These are phyloP conservation scores for Myxocyprinus asiaticus DNA, from an alignment of 2,113 vertebrate species.

Conservation along the genomic window DNA sequence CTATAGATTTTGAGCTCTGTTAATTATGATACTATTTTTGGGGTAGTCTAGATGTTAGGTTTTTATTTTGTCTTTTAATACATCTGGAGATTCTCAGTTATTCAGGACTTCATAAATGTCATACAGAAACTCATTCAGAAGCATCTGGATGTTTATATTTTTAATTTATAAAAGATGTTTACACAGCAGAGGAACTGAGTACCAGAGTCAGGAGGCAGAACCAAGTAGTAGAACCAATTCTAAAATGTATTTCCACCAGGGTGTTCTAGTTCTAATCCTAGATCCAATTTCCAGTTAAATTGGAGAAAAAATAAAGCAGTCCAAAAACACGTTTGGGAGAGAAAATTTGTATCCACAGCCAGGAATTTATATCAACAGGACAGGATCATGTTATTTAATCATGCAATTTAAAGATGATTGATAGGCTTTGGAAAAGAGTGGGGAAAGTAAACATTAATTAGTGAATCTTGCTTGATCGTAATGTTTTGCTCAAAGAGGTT, in stretches of 20 bases:
- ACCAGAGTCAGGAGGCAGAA: too few relatives aligned
- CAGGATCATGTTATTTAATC: slow-evolving; percentile 50
- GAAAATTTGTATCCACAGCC: slow-evolving; percentile 53
- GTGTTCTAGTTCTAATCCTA: too few relatives aligned
- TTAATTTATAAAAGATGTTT: too few relatives aligned
- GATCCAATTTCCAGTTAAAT: too few relatives aligned
- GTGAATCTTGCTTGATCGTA: slow-evolving; percentile 49
- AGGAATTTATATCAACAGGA: slow-evolving; percentile 60
- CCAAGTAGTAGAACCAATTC: too few relatives aligned
- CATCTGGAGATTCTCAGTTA: neutral
- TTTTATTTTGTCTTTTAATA: neutral
- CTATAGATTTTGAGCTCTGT: too few relatives aligned
- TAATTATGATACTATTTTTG: too few relatives aligned
- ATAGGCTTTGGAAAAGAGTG: slow-evolving; percentile 51
- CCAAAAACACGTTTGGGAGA: slow-evolving; percentile 34
- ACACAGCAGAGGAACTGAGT: too few relatives aligned
- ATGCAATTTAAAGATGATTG: slow-evolving; percentile 42
- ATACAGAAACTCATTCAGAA: neutral
- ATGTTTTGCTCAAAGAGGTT: slow-evolving; percentile 42
- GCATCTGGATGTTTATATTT: neutral
- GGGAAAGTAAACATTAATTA: slow-evolving; percentile 47
- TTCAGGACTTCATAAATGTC: neutral
- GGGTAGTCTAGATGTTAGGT: too few relatives aligned
- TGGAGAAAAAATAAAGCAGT: too few relatives aligned
- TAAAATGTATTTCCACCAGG: too few relatives aligned